Evolutionary conservation across 2,113 vertebrate genomes (phyloP), one percentile per base, ranked within the genome.

Genomic region (Forbesichthys papilliferus): DNA sequence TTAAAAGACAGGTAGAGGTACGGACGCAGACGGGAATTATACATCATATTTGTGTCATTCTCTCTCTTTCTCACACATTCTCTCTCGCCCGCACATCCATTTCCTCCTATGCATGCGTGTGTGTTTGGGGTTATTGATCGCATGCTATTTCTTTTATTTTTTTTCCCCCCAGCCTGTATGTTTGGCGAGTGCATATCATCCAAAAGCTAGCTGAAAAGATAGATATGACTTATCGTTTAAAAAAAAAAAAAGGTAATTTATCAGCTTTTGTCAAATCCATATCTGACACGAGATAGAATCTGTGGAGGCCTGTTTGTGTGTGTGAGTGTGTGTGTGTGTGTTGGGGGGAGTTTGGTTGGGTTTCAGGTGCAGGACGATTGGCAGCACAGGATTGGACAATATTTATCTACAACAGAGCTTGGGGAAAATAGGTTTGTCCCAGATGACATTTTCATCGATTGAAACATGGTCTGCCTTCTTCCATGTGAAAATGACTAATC

Each of bases 361-460:
- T 84, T 80, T 84, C 77, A 68, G 66, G 73, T 65, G 65, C 53
- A 69, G 46, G 71, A 69, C 73, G 76, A 83, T 80, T 85, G 84
- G 86, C 86, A 82, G 87, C 11, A 33, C 51, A 64, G 77, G 74
- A 90, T 83, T 87, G 87, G 80, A 84, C 82, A 85, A 84, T 84
- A 86, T 90, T 88, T 88, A 89, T 91, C 83, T 88, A 84, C 78
- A 85, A 88, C 73, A 84, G 73, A 75, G 81, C 74, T 68, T n/a
- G 80, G 81, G 83, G 89, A 90, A 91, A 90, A 91, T 82, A 86
- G 84, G 75, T 86, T 88, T 91, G 91, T 90, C 85, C 84, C 87
- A 74, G 87, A 87, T 91, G 89, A 91, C 88, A 90, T 91, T 89
- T 91, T 75, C 87, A 91, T 93, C 83, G 88, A 92, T 91, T 90